phyloP scores from a whole-genome alignment of 2,113 vertebrate species.

The Bagarius yarrelli region DNA sequence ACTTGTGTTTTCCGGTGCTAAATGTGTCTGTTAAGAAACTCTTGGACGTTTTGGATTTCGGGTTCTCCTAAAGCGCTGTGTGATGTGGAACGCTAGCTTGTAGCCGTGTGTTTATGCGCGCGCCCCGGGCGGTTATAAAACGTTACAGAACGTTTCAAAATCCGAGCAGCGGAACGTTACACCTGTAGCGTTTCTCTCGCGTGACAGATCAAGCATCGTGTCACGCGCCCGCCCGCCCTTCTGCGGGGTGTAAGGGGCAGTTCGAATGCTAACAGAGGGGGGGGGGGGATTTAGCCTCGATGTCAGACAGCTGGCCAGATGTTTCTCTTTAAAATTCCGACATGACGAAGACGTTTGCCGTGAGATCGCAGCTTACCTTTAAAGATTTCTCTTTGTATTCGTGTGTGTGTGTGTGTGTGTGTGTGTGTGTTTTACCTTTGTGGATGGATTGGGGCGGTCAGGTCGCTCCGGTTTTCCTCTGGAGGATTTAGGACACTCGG shows the following conservation, averaged over 20 bases:
- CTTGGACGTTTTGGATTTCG: neutral
- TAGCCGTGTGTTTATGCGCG: neutral
- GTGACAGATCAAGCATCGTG: neutral
- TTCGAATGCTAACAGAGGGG: neutral
- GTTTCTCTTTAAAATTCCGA: neutral
- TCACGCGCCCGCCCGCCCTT: neutral
- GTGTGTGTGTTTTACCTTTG: neutral
- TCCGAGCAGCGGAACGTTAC: neutral
- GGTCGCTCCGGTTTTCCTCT: neutral
- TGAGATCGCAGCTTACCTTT: neutral
- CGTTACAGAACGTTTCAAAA: neutral
- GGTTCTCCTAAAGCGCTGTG: neutral
- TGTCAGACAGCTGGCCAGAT: constrained; percentile 12
- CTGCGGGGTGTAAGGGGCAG: neutral
- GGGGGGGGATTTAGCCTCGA: neutral
- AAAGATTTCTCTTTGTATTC: neutral
- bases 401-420: neutral
- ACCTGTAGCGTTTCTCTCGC: constrained; percentile 27
- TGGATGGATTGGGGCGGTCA: neutral
- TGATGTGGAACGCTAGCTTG: neutral
- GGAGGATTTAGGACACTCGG: neutral
- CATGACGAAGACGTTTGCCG: neutral
- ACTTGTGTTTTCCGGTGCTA: neutral
- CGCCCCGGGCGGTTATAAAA: neutral
- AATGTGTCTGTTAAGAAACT: neutral